Evolutionary conservation across 2,888 invertebrate genomes (phyloP).

Genomic region (Cremastinae sp.): DNA sequence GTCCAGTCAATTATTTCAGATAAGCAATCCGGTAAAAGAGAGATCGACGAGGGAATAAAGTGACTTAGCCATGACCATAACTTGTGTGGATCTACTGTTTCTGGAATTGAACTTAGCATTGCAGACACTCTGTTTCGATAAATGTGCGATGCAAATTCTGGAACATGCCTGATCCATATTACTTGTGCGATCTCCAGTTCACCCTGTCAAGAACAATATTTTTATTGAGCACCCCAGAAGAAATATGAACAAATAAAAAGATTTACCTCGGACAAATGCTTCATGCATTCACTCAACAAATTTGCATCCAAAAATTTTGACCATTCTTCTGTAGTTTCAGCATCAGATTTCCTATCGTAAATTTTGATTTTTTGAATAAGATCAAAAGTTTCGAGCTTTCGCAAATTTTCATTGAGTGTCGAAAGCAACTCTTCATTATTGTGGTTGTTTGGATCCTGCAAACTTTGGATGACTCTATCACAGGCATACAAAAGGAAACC

Average conservation of each 20-base stretch:
- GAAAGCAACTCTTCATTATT: conserved; percentile 59
- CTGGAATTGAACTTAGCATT: conserved; percentile 70
- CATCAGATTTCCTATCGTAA: conserved; percentile 61
- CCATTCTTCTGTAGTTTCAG: conserved; percentile 77
- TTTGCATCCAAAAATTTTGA: conserved; percentile 77
- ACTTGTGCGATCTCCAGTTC: conserved; percentile 73
- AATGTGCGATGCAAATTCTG: conserved; percentile 68
- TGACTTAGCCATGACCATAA: conserved; percentile 75
- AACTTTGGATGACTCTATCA: conserved; percentile 68
- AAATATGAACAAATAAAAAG: neutral
- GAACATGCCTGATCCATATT: conserved; percentile 77
- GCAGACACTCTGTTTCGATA: conserved; percentile 65
- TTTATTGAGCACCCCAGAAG: neutral
- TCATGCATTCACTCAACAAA: conserved; percentile 78
- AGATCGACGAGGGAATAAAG: conserved; percentile 73
- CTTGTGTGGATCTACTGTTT: conserved; percentile 60
- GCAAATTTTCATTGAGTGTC: conserved; percentile 68
- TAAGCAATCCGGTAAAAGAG: conserved; percentile 69
- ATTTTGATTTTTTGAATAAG: conserved; percentile 67
- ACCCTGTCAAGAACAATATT: conserved; percentile 62
- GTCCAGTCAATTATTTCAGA: conserved; percentile 72
- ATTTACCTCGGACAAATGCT: conserved; percentile 77
- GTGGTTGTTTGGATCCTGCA: conserved; percentile 43
- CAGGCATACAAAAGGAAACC: conserved; percentile 75
- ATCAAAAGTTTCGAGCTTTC: conserved; percentile 79